Evolutionary conservation across 2,797 vertebrate species (phyloP).

Genomic region (Tenualosa ilisha): DNA sequence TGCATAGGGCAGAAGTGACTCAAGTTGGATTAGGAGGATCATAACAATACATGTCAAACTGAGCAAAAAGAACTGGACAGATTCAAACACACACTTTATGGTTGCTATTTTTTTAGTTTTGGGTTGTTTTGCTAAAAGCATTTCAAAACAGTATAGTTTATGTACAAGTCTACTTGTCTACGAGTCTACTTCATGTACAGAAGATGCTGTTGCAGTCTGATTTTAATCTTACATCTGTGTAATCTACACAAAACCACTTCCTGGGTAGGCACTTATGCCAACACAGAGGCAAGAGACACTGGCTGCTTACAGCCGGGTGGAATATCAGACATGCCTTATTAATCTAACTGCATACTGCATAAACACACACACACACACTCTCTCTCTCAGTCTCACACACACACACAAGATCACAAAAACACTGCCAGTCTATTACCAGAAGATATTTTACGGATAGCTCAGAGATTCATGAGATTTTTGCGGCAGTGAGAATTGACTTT

Average conservation of each 20-base stretch:
- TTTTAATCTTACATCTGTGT: neutral
- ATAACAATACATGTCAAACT: neutral
- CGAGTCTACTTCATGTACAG: neutral
- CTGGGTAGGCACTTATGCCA: neutral
- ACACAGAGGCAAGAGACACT: neutral
- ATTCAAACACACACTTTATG: neutral
- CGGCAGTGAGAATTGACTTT: neutral
- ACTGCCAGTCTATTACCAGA: neutral
- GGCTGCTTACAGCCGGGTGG: neutral
- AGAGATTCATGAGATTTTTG: neutral
- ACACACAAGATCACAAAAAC: neutral
- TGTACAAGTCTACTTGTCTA: no score
- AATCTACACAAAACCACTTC: constrained; percentile 5
- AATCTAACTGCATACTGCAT: neutral
- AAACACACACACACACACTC: no score
- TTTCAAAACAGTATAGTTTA: neutral
- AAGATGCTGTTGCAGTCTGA: neutral
- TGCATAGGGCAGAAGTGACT: neutral
- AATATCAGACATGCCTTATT: neutral
- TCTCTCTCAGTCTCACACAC: no score
- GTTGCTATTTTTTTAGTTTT: neutral
- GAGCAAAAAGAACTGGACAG: neutral
- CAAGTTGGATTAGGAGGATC: neutral
- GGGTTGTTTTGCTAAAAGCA: neutral
- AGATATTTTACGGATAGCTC: neutral